Evolutionary conservation across 2,888 invertebrate species (phyloP), one percentile per base, ranked within the genome.

Genomic region (Pseudolycoriella hygida): DNA sequence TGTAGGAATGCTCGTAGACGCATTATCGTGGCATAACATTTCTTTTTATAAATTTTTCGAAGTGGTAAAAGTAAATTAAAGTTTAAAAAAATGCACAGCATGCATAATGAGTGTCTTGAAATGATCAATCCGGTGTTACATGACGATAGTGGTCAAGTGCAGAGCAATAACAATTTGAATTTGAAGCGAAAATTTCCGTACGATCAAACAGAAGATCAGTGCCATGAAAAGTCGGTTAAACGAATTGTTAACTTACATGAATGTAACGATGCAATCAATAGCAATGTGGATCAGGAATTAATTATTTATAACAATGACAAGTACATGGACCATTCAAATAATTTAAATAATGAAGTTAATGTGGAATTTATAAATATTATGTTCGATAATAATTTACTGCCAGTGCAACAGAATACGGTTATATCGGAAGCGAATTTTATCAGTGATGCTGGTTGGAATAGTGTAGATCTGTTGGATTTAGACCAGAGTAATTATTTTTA

Each of bases 401-500:
- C 48, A 40, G 44, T 49, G 18, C 20, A 30, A 17, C 44, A 44
- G 30, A 20, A 39, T 31, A 8, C 30, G 45, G 41, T 48, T 17
- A 42, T 48, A 25, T 40, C 50, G 17, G 45, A 47, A 47, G 40
- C 48, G 32, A 44, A 48, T 46, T 39, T 19, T 31, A 42, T 48
- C 11, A 46, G 30, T 44, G 57, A 58, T 45, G 53, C 52, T 3
- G 52, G 50, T 17, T 58, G 58, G 48, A 61, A 60, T 49, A 55
- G 58, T 18, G 52, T 59, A 0, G 64, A 65, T 50, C 51, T 65
- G 31, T 56, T 65, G 2, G 64, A 65, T 47, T 52, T 65, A 43
- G 64, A 64, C 52, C 64, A 64, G 52, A 60, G 62, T 53, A 32
- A 47, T 56, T 47, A 56, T 57, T 25, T 49, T 54, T n/a, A 51